Conservation (phyloP, 2,888 invertebrate genomes). For the Drosophila glabriapex region DNA sequence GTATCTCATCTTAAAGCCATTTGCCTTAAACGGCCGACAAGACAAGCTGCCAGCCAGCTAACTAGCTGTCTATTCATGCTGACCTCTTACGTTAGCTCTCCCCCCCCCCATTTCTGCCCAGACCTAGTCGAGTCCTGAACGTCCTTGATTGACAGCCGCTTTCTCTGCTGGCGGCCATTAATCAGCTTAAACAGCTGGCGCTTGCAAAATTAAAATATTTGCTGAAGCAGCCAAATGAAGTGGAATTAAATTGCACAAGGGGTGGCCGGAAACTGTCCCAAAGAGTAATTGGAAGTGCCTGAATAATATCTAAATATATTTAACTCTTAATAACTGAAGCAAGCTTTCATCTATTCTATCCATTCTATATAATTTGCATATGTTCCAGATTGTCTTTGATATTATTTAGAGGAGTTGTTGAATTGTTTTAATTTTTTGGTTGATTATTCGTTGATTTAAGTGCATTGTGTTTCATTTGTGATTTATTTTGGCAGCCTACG, state of each 20-base stretch:
- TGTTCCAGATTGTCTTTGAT: neutral
- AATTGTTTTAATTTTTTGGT: slow-evolving; percentile 8
- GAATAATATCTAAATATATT: neutral
- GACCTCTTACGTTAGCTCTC: neutral
- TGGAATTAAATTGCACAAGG: slow-evolving; percentile 46
- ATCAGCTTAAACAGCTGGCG: slow-evolving; percentile 72
- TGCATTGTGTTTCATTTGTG: slow-evolving; percentile 24
- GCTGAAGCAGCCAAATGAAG: slow-evolving; percentile 48
- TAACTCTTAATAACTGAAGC: neutral
- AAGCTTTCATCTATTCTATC: neutral
- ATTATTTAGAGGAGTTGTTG: slow-evolving; percentile 9
- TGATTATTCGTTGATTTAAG: slow-evolving; percentile 16
- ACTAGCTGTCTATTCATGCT: slow-evolving; percentile 59
- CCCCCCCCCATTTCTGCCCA: too few species aligned
- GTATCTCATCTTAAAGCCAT: slow-evolving; percentile 57
- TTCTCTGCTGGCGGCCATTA: slow-evolving; percentile 63
- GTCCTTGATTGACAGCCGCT: slow-evolving; percentile 68
- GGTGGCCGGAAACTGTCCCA: neutral
- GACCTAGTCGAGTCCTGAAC: slow-evolving; percentile 29
- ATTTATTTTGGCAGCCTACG: slow-evolving; percentile 41
- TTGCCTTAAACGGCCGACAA: slow-evolving; percentile 58
- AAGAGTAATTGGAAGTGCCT: slow-evolving; percentile 3
- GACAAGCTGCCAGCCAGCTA: slow-evolving; percentile 54
- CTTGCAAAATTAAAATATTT: slow-evolving; percentile 71
- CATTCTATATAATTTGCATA: neutral